Percentiles rank a stretch among this genome's conserved stretches.
These are phyloP conservation scores for Halcyon leucocephala DNA, from an alignment of 2,797 vertebrate species.

Conservation along the genomic window DNA sequence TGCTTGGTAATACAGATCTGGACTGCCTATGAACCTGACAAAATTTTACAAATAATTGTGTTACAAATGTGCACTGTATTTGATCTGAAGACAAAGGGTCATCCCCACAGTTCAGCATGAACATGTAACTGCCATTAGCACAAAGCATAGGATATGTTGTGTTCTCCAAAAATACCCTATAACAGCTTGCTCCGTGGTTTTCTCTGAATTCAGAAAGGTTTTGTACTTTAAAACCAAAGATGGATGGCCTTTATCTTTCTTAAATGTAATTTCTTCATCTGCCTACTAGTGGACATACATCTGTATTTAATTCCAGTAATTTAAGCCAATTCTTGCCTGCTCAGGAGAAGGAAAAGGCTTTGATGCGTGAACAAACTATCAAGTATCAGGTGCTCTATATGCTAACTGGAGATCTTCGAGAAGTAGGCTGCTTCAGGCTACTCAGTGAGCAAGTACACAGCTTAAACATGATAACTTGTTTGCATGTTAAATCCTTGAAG, in stretches of 20 bases:
- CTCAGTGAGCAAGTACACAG: neutral
- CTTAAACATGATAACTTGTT: neutral
- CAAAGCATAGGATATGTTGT: neutral
- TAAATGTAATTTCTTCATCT: neutral
- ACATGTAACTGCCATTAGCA: rapidly evolving
- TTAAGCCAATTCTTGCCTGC: neutral
- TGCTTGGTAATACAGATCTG: neutral
- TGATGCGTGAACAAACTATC: neutral
- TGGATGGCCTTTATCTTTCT: neutral
- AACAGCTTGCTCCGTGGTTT: neutral
- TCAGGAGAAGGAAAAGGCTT: neutral
- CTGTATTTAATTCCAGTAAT: neutral
- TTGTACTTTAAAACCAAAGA: neutral
- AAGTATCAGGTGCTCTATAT: neutral
- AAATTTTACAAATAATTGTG: neutral
- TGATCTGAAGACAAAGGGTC: neutral
- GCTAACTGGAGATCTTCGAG: neutral
- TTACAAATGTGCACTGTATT: neutral
- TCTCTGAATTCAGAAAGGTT: neutral
- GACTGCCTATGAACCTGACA: neutral
- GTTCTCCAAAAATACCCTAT: neutral
- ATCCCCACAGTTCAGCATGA: neutral
- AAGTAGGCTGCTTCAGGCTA: neutral
- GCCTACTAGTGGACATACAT: neutral
- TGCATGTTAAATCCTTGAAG: neutral